Evolutionary conservation across 2,888 invertebrate genomes (phyloP), one percentile per base, ranked within the genome.

Genomic region (Lamproptera curius): DNA sequence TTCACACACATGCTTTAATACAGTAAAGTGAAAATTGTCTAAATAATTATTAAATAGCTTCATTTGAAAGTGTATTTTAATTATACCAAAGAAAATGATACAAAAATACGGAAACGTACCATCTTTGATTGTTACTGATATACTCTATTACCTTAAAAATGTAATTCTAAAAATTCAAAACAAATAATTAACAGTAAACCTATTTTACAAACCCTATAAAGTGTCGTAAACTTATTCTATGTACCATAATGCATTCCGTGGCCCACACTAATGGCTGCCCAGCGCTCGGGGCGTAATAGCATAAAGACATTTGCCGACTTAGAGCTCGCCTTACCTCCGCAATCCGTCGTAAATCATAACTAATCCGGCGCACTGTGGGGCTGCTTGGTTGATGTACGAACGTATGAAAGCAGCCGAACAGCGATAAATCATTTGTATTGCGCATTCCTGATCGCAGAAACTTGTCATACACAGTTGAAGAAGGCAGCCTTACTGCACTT

Each of bases 301-400:
- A 55, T 50, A 57, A 61, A 60, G 62, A 65, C 67, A 65, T 68
- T 65, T 58, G 56, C 58, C 63, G 63, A 58, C 56, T 54, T 54
- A 55, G 59, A 60, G 5, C 54, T 58, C 52, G 26, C 43, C 49
- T 49, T 36, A 48, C 48, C 48, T 48, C 38, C 31, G 51, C 53
- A 46, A 56, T 52, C 50, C 51, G 59, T 77, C 84, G 73, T 85
- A 83, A 84, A 85, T 85, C 85, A 83, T 76, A 62, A 61, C 63
- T 82, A 83, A 85, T 77, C 80, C 75, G 60, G 56, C 53, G 56
- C 53, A 53, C 47, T 52, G 53, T 47, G 54, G 53, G 44, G 52
- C 52, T 54, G 49, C 52, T 47, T 38, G 42, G 41, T 51, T 47
- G 54, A 52, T 53, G 46, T 11, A 37, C 20, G 20, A 20, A 20